Conservation (phyloP, 2,888 invertebrate genomes). For the Melipona beecheii region DNA sequence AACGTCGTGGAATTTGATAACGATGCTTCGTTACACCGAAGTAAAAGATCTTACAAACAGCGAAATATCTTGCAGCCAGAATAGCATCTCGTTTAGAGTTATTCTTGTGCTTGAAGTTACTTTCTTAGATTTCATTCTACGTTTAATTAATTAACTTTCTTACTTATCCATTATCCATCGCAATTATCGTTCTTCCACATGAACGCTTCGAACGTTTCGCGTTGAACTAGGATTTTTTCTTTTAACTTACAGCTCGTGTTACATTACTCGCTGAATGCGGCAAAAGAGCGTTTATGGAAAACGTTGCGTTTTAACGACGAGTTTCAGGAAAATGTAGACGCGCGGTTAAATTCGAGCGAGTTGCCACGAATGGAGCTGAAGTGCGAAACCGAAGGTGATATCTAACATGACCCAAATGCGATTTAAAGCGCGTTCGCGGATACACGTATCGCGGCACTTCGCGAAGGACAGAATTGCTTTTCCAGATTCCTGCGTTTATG, state of each 20-base stretch:
- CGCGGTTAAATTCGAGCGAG: conserved; percentile 16
- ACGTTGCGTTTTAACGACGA: neutral
- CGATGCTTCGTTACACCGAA: neutral
- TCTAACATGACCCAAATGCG: conserved; percentile 26
- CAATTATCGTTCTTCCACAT: neutral
- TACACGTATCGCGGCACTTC: conserved; percentile 1
- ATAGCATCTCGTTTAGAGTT: no score
- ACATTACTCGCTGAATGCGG: neutral
- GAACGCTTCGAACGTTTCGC: no score
- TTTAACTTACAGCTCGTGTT: no score
- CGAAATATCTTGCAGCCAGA: no score
- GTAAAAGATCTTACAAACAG: neutral
- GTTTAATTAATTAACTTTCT: no score
- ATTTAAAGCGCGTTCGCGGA: conserved; percentile 22
- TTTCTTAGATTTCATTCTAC: no score
- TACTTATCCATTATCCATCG: no score
- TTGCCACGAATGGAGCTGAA: conserved; percentile 15
- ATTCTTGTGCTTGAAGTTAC: no score
- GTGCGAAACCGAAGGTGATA: conserved; percentile 28
- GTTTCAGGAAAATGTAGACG: neutral
- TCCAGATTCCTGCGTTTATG: conserved; percentile 15
- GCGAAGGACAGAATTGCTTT: conserved; percentile 23
- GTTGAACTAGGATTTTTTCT: no score
- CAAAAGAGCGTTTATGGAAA: neutral
- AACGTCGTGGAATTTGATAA: neutral